Evolutionary conservation across 2,888 invertebrate species (phyloP), one percentile per base, ranked within the genome.

Genomic region (Phania funesta): DNA sequence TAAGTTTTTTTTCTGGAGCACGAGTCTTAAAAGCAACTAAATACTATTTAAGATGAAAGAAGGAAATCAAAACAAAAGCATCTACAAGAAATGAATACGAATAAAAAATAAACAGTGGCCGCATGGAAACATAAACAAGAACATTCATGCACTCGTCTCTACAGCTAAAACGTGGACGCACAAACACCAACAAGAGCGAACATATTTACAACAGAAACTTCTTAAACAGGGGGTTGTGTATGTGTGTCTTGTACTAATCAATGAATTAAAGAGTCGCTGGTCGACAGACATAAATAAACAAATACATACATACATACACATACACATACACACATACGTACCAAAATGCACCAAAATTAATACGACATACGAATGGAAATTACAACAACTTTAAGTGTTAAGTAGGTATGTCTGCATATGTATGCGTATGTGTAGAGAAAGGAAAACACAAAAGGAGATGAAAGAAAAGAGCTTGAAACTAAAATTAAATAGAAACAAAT

Each of bases 241-340:
- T 58, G 41, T 75, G 29, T 67, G 38, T 86, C 86, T 86, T 79
- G 86, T 84, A 87, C 87, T 89, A 89, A 89, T 89, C 89, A 89
- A 88, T 89, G 89, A 89, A 89, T 89, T 89, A 89, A 89, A 89
- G 52, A 52, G 87, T 84, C 50, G 58, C 83, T 41, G 44, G 38
- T 68, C 64, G 60, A 50, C 35, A 67, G 44, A n/a, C 5, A n/a
- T 3, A 9, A 6, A 29, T 29, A 7, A 4, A 29, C 29, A 7
- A 6, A 7, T 29, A 7, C 29, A 29, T 29, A 3, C 35, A 11
- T 35, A 35, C 35, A 35, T 35, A 35, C 35, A 35, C 3, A 38
- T 38, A n/a, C n/a, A n/a, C 29, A n/a, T 41, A 41, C 16, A 11
- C n/a, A 41, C 16, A 8, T 44, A 44, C 1, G 16, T 16, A 16